phyloP scores from a whole-genome alignment of 2,797 vertebrate genomes.

The Micropoecilia bifurca region DNA sequence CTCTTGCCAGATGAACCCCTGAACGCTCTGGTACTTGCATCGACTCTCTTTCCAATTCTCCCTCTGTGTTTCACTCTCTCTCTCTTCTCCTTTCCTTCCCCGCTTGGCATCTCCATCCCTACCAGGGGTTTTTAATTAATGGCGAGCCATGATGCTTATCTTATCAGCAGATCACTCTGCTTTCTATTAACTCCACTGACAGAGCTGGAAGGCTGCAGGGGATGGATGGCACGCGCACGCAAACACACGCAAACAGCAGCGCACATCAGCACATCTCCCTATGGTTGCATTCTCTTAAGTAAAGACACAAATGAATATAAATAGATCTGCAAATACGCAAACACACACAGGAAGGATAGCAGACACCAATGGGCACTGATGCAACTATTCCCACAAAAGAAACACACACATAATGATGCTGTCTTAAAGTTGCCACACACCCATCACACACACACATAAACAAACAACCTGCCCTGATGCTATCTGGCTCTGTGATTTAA shows the following conservation, averaged over 20 bases:
- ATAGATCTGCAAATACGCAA: background rate
- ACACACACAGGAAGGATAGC: constrained; percentile 21
- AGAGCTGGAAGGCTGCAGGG: constrained; percentile 64
- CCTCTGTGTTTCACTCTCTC: constrained; percentile 24
- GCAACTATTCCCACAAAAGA: constrained; percentile 45
- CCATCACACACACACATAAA: constrained; percentile 19
- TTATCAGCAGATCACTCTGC: constrained; percentile 79
- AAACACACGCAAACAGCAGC: constrained; percentile 7
- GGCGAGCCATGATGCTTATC: constrained; percentile 77
- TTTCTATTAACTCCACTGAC: constrained; percentile 76
- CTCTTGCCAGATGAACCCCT: constrained; percentile 16
- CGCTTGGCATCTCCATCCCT: constrained; percentile 48
- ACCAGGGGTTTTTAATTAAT: constrained; percentile 81
- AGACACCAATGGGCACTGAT: constrained; percentile 31
- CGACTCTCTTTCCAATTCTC: constrained; percentile 31
- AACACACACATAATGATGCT: constrained; percentile 54
- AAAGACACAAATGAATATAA: constrained; percentile 12
- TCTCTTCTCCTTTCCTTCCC: constrained; percentile 27
- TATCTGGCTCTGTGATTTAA: constrained; percentile 76
- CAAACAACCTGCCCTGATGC: constrained; percentile 65
- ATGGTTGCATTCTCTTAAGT: constrained; percentile 13
- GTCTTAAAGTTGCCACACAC: constrained; percentile 63
- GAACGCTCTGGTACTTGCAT: constrained; percentile 12
- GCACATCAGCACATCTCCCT: constrained; percentile 22
- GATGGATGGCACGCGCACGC: constrained; percentile 50